A percentile compares a stretch with the other conserved stretches of the same genome.
Conservation (phyloP, 2,113 vertebrate species). For the Mesoclemmys tuberculata region DNA sequence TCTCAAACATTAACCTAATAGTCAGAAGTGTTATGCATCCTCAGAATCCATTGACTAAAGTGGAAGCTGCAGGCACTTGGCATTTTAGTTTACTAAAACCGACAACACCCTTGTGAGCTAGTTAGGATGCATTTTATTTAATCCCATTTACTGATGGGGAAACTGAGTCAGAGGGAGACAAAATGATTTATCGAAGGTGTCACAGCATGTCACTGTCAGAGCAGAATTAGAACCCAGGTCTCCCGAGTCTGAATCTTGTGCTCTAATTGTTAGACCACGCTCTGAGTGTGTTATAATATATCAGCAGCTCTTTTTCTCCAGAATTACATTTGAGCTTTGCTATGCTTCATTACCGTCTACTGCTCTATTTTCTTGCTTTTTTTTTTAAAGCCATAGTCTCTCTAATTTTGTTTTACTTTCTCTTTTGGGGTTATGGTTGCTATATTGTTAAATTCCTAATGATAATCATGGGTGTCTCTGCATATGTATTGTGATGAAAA, state of each 20-base stretch:
- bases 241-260: not conserved
- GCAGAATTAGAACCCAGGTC: not conserved
- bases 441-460: not conserved
- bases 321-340: constrained; percentile 23
- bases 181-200: not conserved
- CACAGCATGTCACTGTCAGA: not conserved
- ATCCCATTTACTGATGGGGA: not conserved
- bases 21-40: not conserved
- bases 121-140: not conserved
- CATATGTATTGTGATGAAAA: not conserved
- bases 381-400: rapidly evolving
- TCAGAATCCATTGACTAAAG: not conserved
- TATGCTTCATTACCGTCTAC: constrained; percentile 69
- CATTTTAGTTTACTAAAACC: not conserved
- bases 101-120: not conserved
- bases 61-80: not conserved
- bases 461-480: not conserved
- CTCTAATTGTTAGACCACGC: not conserved
- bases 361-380: not conserved
- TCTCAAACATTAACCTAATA: not conserved
- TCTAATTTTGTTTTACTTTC: not conserved
- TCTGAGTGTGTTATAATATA: not conserved
- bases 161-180: not conserved
- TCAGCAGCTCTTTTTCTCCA: not conserved
- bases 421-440: not conserved